Percentiles rank a stretch among this genome's conserved stretches.
Conservation (phyloP, 2,797 vertebrate genomes). For the Pogonophryne albipinna region DNA sequence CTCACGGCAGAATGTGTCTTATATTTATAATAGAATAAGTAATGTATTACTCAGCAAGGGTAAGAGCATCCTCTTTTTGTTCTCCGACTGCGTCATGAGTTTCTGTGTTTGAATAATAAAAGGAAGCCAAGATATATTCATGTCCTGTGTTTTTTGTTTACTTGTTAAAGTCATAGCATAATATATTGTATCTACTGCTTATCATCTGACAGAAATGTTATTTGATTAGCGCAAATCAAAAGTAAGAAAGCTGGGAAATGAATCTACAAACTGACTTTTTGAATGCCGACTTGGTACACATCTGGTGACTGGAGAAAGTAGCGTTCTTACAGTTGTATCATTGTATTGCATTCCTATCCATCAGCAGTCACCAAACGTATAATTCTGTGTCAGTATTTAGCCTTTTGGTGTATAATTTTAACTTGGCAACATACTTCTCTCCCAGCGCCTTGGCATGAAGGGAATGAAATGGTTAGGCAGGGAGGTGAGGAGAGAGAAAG, state of each 20-base stretch:
- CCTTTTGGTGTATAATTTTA: constrained; percentile 62
- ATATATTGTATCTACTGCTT: neutral
- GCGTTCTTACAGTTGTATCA: constrained; percentile 27
- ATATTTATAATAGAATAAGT: neutral
- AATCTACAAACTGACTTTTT: neutral
- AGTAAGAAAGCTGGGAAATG: neutral
- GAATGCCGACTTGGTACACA: constrained; percentile 13
- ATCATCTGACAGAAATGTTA: neutral
- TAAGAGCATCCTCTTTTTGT: constrained; percentile 2
- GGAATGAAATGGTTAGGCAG: constrained; percentile 56
- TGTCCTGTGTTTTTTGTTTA: neutral
- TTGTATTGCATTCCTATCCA: constrained; percentile 27
- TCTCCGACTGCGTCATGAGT: neutral
- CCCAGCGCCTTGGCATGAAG: constrained; percentile 48
- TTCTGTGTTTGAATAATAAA: constrained; percentile 8
- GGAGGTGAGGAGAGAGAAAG: constrained; percentile 10
- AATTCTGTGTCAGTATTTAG: constrained; percentile 65
- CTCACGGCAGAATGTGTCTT: neutral
- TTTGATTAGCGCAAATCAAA: neutral
- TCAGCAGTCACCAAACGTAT: constrained; percentile 62
- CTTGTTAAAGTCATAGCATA: neutral
- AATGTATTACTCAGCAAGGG: neutral
- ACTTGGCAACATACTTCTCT: constrained; percentile 49
- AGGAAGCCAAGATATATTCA: neutral
- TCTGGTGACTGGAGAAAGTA: constrained; percentile 42